Evolutionary conservation across 1,140 invertebrate genomes (phyloP), one percentile per base, ranked within the genome.

Genomic region (Venustaconcha ellipsiformis): DNA sequence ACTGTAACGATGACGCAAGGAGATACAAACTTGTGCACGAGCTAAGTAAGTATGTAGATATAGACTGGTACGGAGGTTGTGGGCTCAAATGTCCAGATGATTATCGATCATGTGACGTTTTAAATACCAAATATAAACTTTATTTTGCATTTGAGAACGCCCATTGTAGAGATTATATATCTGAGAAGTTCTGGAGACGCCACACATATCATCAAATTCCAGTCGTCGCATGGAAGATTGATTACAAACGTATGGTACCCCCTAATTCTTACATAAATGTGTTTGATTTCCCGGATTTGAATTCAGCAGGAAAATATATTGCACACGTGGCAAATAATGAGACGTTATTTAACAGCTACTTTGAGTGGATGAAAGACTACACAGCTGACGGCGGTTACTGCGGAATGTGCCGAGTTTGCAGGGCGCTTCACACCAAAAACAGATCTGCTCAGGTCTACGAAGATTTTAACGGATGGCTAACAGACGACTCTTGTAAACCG

Each of bases 191-290:
- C 65, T 90, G 86, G 82, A 63, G 74, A 5, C 74, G 86, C 4
- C 62, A 87, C 30, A 23, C 70, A 62, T 66, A 79, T 15, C 67
- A 82, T 14, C 80, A 85, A 30, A 81, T 89, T 65, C 88, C 88
- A 8, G 82, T 89, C 2, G 87, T 87, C 0, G 70, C 81, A 17
- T 85, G 86, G 65, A 83, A 81, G 55, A 55, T 17, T 20, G 91
- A 92, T 1, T 88, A 90, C 71, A 74, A 81, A 58, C 72, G 74
- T 59, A 55, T 83, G 8, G 83, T 85, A 4, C 86, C 87, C 13
- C 88, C 95, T 80, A 93, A 96, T 82, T 97, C 96, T 0, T 95
- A 92, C 87, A 96, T 99, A 55, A 97, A 99, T 90, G 95, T 99
- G 1, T 96, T 98, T 84, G 96, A 99, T 88, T 99, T 98, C 87